Base-by-base conservation (phyloP, 2,888 invertebrate species). In the Pogonocherus hispidulus region DNA sequence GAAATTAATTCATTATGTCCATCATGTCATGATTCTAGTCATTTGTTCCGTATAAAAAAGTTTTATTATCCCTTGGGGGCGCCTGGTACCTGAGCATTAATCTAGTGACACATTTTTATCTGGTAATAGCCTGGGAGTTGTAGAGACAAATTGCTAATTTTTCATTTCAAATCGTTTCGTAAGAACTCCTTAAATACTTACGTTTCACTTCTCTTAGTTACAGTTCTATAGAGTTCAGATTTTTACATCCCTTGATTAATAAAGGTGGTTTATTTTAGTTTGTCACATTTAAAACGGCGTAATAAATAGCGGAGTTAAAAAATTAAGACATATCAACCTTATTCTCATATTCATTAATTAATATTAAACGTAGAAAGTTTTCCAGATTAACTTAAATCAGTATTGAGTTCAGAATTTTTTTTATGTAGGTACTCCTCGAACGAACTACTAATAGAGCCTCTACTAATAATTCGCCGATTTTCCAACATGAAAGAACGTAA, bases 31-130 rank as follows among this genome's bases (percentile, higher is more conserved):
- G 20, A 27, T 55, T 41, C 46, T 32, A 18, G 54, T 9, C 32
- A 8, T 35, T 22, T 11, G 44, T 27, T 41, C 55, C 51, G 52
- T 22, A 32, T 19, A 46, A 66, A 70, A 63, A 72, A 71, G 57
- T 77, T 79, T 79, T 79, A 79, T 77, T 78, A 73, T 72, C 73
- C 76, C 80, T 75, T 69, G 74, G 71, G 78, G 76, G 73, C 62
- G 64, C 72, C 79, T 79, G 78, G 79, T 80, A 80, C 79, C 80
- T 80, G 78, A 76, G 77, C 80, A 76, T 80, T 78, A 75, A 79
- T 80, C 78, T 78, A 79, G 32, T 76, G 74, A 73, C 76, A 76
- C 77, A 79, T 78, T 79, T 80, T 80, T 80, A 80, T 80, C 80
- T 79, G 70, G 67, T 73, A 79, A 76, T 73, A 74, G 75, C 75